Base-by-base conservation (phyloP, 2,797 vertebrate species). In the Notamacropus eugenii region DNA sequence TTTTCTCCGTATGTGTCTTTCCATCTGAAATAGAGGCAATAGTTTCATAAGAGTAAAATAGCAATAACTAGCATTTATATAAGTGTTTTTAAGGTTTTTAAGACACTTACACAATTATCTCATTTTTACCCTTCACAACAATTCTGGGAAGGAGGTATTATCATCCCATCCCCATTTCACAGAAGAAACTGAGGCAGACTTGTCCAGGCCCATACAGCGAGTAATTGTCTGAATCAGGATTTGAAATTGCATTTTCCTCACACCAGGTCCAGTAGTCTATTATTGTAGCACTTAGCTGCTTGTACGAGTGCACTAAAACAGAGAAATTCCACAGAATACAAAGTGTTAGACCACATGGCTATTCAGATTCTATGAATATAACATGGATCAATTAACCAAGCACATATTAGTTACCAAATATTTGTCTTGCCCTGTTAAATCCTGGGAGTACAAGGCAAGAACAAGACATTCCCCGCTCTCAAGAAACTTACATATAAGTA, bases 1-100 rank as follows among this genome's bases (percentile, higher is more conserved):
- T 27, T 95, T 96, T 93, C 14, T 82, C 54, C 67, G 10, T 91
- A 31, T 6, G 52, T 96, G 96, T 93, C 12, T 54, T 96, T 93
- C 29, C 54, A 14, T 90, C 90, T 3, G 55, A 96, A 96, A 2
- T 93, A 0, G 34, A 95, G 82, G 62, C 62, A 92, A 3, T 91
- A 96, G 93, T 56, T 67, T 12, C 5, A 74, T 93, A 50, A 96
- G 54, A 91, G 2, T 55, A 96, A 96, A 96, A 8, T 91, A 54
- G 58, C 0, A 74, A 57, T 11, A 91, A 28, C n/a, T 46, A 24
- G 67, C 90, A 29, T 90, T 94, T 94, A 56, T 92, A 91, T 82
- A 34, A 5, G n/a, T 24, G 0, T 24, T 82, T 82, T 40, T 82
- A 22, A 40, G n/a, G 6, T 82, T 82, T 82, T 82, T 22, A 82